These are phyloP conservation scores for Perca schrenkii DNA, from an alignment of 2,113 vertebrate genomes.

Conservation along the genomic window DNA sequence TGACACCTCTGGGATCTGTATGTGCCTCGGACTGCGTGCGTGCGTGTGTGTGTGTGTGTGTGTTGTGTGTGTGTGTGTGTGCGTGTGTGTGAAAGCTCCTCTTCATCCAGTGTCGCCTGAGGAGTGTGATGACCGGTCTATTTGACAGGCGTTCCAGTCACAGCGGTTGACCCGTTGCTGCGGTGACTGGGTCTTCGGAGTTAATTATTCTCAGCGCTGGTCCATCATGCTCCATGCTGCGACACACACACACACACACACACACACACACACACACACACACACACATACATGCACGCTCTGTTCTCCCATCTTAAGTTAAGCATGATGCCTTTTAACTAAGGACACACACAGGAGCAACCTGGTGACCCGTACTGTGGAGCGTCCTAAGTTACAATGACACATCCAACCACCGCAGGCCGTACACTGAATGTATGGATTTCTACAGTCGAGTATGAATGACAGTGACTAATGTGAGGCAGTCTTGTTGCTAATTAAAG, in stretches of 20 bases:
- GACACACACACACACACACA: conserved; percentile 4
- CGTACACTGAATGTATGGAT: neutral
- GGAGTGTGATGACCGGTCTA: conserved; percentile 61
- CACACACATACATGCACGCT: neutral
- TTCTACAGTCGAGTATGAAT: conserved; percentile 24
- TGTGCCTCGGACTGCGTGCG: neutral
- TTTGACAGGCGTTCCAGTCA: conserved; percentile 75
- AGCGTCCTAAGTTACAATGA: neutral
- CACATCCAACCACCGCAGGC: conserved; percentile 5
- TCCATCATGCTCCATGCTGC: conserved; percentile 42
- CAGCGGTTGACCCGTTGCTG: conserved; percentile 59
- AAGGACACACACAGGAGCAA: conserved; percentile 24
- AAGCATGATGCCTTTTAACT: conserved; percentile 36
- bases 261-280: conserved; percentile 1
- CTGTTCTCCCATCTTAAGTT: conserved; percentile 5
- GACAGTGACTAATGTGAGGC: conserved; percentile 67
- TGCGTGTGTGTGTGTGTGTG: conserved; percentile 4
- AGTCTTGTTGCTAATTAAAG: conserved; percentile 69
- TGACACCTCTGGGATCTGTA: conserved; percentile 7
- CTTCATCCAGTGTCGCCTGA: conserved; percentile 43
- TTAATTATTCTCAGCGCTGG: conserved; percentile 81
- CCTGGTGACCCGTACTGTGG: neutral
- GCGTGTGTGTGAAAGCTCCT: conserved; percentile 4
- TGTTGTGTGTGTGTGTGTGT: conserved; percentile 5
- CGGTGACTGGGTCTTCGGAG: conserved; percentile 73